Base-by-base conservation (phyloP, 30 jellyfish, hydroid and myxozoan species). In the Aurelia sp. region DNA sequence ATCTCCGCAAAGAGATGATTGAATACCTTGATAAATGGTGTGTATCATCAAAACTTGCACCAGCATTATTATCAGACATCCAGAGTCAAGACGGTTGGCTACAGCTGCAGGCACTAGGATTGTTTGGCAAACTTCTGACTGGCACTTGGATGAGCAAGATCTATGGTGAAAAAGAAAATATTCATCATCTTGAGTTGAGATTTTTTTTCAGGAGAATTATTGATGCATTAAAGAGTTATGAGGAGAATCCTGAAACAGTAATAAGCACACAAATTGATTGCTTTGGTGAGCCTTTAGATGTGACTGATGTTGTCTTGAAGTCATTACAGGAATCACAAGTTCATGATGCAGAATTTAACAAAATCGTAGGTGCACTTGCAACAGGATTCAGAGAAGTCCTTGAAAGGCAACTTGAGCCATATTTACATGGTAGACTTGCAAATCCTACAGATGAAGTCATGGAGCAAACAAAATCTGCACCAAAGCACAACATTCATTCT, bases 91-190 rank as follows among this genome's bases (percentile, higher is more conserved):
- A 71, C 0, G 71, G 35, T 27, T 74, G 0, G 21, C 11, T 44
- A 17, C 66, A 22, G 66, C 66, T 71, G 71, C 82, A 71, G 50
- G 82, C 82, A 71, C 31, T 71, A 27, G 82, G 82, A 35, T 16
- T 40, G 20, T 20, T 19, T 13, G 82, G 82, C 20, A 71, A 71
- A 71, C 31, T 71, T 13, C 53, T 71, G 37, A 71, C 82, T 6
- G 82, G 82, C 11, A 18, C 82, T 15, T 71, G 82, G 82, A 37
- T 71, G 82, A 48, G 22, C 17, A 40, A 48, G 18, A 68, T 71
- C 20, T 71, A 33, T 48, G 71, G 72, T n/a, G 33, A 22, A 15
- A 27, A 71, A 71, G 82, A 71, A 22, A 71, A 71, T 27, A 35
- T 71, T 20, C 66, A 17, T 35, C 82, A 71, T 71, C 40, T 30